phyloP scores from a whole-genome alignment of 2,888 invertebrate genomes.

The Euspilapteryx auroguttella region DNA sequence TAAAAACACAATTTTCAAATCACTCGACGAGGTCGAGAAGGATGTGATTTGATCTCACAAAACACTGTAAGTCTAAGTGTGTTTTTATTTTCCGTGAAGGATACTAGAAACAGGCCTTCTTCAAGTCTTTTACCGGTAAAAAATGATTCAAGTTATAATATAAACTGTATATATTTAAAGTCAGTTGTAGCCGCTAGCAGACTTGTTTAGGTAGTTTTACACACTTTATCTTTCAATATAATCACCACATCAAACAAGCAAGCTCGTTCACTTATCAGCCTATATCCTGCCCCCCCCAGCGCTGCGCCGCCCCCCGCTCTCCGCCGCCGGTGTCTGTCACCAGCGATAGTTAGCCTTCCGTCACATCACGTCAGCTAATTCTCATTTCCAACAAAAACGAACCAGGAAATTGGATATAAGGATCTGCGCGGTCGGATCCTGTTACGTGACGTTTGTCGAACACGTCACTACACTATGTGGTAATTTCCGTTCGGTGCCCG shows the following conservation, averaged over 20 bases:
- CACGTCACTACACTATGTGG: slow-evolving; percentile 59
- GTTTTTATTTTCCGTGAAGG: not conserved
- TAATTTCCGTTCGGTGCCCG: slow-evolving; percentile 56
- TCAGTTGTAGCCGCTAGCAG: no score
- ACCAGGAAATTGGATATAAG: slow-evolving; percentile 59
- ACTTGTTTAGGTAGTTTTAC: no score
- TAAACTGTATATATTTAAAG: no score
- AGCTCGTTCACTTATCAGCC: no score
- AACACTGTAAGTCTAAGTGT: slow-evolving; percentile 1
- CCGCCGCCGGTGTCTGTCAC: no score
- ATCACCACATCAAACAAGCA: no score
- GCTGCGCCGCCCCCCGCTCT: not conserved
- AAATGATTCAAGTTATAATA: no score
- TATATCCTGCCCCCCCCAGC: not conserved
- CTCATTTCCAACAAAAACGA: slow-evolving; percentile 55
- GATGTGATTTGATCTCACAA: slow-evolving; percentile 1
- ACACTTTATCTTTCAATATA: no score
- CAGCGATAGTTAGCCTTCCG: slow-evolving; percentile 47
- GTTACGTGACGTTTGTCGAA: slow-evolving; percentile 61
- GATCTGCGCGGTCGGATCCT: slow-evolving; percentile 53
- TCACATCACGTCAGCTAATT: slow-evolving; percentile 55
- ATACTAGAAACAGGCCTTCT: not conserved
- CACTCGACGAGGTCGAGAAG: slow-evolving; percentile 14
- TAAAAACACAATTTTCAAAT: slow-evolving; percentile 40
- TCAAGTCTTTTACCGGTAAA: no score